Evolutionary conservation across 2,797 vertebrate species (phyloP), one percentile per base, ranked within the genome.

Genomic region (Orestias chungarensis): DNA sequence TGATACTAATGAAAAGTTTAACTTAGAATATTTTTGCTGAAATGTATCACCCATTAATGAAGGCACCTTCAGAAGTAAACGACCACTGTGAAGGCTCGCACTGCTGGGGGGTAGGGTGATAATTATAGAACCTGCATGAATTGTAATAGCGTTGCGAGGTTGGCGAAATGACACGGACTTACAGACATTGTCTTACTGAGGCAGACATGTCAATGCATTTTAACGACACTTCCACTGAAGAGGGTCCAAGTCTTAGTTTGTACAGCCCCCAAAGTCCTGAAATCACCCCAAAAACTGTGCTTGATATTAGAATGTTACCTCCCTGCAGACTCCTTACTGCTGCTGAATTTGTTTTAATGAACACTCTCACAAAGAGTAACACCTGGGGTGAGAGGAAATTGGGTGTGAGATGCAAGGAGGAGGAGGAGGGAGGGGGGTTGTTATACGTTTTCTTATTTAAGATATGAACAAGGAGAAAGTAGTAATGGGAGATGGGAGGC

Each of bases 281-380:
- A 86, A 88, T 83, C 78, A 1, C 78, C 0, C 42, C 64, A 61
- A 61, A 50, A 66, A 73, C 84, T 49, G 73, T 20, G 77, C 72
- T 81, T 86, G 71, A 88, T 89, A 88, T 89, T 86, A 82, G 76
- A 83, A 50, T 49, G 59, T 79, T 69, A 78, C 78, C 71, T 86
- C 87, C 86, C 88, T 43, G 75, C 78, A 82, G 87, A 86, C 86
- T 82, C 80, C 68, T 86, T 77, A 78, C 85, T 64, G 84, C 88
- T 78, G 84, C 86, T 85, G 80, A 84, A 81, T 79, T 79, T 73
- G 78, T 89, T 93, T 91, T 92, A 92, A 92, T 93, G 89, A 92
- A 90, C 84, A 86, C 82, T 78, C 82, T 73, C 71, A 81, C 80
- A 67, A 79, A 83, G 84, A 82, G 70, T 76, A 82, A 89, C 85